Evolutionary conservation across 2,888 invertebrate genomes (phyloP), one percentile per base, ranked within the genome.

Genomic region (Sepiola atlantica): DNA sequence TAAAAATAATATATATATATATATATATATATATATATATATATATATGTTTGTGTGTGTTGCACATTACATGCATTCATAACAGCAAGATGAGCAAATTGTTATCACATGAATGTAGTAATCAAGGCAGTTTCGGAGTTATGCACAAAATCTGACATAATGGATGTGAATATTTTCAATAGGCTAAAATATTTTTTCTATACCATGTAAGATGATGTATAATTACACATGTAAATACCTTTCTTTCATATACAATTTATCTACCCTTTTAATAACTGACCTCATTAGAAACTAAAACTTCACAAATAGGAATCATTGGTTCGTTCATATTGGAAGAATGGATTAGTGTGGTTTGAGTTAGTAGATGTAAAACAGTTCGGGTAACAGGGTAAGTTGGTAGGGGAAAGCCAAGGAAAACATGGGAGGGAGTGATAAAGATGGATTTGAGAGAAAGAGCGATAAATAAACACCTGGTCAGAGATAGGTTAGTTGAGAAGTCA

Each of bases 71-170:
- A 77, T n/a, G 28, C n/a, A 77, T 28, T n/a, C n/a, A n/a, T 77
- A 77, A 16, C 77, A 77, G 77, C n/a, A 77, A 77, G 77, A 77
- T n/a, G n/a, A 77, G 77, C 77, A 77, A 77, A 77, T 77, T 77
- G 77, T 77, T 77, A 77, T 77, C 77, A 77, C 28, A n/a, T 77
- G 77, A 77, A 77, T 28, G n/a, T n/a, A 77, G 77, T n/a, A 77
- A 77, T 77, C 77, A 28, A 77, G 10, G 77, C 77, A 77, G 77
- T 77, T 77, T 77, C n/a, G 77, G 6, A 61, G 21, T 77, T 77
- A 77, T 77, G n/a, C n/a, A 77, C n/a, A n/a, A 14, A 16, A 12
- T 77, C 77, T 77, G 77, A n/a, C 77, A 77, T 77, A n/a, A 77
- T n/a, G 77, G 77, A 77, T n/a, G 77, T 77, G 77, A n/a, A 77